A percentile compares a stretch with the other conserved stretches of the same genome.
These are phyloP conservation scores for Agrotis ipsilon DNA, from an alignment of 2,888 invertebrate genomes.

Conservation along the genomic window DNA sequence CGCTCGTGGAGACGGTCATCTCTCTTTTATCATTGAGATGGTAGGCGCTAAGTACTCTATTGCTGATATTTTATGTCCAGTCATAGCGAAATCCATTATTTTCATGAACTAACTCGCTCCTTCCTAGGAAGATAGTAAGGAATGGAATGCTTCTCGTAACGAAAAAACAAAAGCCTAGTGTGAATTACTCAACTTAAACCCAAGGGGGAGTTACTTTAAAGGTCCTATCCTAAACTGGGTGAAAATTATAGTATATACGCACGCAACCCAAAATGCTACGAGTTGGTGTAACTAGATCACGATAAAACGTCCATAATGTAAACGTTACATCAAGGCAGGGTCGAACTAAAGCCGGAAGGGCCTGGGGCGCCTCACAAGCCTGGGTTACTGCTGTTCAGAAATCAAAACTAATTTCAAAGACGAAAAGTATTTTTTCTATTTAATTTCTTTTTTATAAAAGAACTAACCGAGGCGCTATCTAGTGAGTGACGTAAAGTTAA, in stretches of 20 bases:
- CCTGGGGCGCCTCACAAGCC: too few relatives aligned
- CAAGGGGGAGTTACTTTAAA: neutral
- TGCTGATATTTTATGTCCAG: neutral
- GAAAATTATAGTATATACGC: conserved; percentile 22
- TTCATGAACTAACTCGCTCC: neutral
- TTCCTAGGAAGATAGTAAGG: neutral
- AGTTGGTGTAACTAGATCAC: neutral
- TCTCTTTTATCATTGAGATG: too few relatives aligned
- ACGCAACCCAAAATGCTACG: conserved; percentile 33
- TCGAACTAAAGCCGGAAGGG: too few relatives aligned
- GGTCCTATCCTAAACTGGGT: conserved; percentile 13
- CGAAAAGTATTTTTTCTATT: too few relatives aligned
- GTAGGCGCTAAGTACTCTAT: neutral
- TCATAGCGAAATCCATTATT: neutral
- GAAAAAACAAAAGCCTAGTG: conserved; percentile 3
- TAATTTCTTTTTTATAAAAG: too few relatives aligned
- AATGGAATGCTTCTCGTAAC: neutral
- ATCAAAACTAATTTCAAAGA: too few relatives aligned
- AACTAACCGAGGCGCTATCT: too few relatives aligned
- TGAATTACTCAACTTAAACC: conserved; percentile 15
- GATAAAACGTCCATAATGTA: neutral
- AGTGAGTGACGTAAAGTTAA: too few relatives aligned
- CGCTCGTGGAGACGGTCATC: too few relatives aligned
- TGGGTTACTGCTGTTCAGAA: too few relatives aligned
- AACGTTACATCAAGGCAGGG: neutral